Evolutionary conservation across 2,888 invertebrate species (phyloP), one percentile per base, ranked within the genome.

Genomic region (Drosophila yooni): DNA sequence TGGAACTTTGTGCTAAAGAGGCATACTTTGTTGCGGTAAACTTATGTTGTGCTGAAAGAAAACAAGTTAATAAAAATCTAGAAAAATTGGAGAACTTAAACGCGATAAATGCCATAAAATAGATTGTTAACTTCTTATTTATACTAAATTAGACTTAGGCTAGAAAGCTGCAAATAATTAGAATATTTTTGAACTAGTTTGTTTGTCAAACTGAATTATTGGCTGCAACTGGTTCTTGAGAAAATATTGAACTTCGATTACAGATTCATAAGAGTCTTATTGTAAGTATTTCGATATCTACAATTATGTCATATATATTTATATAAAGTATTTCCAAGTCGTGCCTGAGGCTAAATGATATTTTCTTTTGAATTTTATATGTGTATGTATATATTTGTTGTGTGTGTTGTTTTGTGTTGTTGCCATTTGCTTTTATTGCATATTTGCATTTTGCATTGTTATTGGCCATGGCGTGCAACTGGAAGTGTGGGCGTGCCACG

Each of bases 361-460:
- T 70, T 31, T 52, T 38, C 46, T 46, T 58, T 54, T 46, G 51
- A 46, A 53, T 38, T 74, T 59, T 38, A 50, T 48, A 11, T 46
- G 6, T 25, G 13, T 60, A 15, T 56, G 40, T 33, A 33, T 56
- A 27, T 27, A 36, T 46, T 33, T 53, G 29, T 50, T 34, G 33
- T 53, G 31, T 50, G 13, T 64, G 43, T 59, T 76, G 43, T 60
- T 65, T 52, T 54, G 29, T 27, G 52, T 58, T 66, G 67, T 70
- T 78, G 63, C 72, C 70, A 74, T 86, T 83, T 80, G 79, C 70
- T 80, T 83, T 87, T 82, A 82, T 85, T 88, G 81, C 77, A 83
- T 85, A 85, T 88, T 88, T 88, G 86, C 80, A 85, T 85, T 87
- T 83, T 76, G 83, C 86, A 85, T 85, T 85, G 88, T 85, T 85